phyloP scores from a whole-genome alignment of 2,888 invertebrate species.

The Lysandra bellargus region DNA sequence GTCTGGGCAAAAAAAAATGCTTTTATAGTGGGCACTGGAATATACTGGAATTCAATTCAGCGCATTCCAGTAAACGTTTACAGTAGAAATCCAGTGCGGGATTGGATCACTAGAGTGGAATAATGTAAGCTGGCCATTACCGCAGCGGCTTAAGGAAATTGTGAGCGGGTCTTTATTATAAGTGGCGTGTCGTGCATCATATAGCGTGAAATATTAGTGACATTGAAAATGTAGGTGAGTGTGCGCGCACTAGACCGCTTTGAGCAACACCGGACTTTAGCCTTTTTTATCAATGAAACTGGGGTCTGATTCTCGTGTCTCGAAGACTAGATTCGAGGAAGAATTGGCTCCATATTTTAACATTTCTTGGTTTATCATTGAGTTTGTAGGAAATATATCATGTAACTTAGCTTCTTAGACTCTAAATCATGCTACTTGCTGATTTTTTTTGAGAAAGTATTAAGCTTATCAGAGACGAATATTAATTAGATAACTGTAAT shows the following conservation, averaged over 20 bases:
- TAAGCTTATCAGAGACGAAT: no score
- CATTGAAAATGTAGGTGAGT: slow-evolving; percentile 44
- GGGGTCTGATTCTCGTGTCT: not conserved
- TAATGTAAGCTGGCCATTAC: not conserved
- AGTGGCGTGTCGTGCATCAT: slow-evolving; percentile 38
- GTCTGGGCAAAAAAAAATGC: no score
- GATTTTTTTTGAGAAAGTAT: no score
- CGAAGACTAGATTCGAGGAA: not conserved
- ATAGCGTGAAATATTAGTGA: slow-evolving; percentile 44
- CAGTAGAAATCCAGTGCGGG: no score
- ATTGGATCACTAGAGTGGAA: no score
- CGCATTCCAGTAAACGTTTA: no score
- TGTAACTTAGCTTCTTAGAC: no score
- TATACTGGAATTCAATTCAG: no score
- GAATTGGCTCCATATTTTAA: not conserved
- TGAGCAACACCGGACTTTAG: not conserved
- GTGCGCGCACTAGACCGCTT: slow-evolving; percentile 20
- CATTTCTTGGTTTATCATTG: not conserved
- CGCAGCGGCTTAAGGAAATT: slow-evolving; percentile 18
- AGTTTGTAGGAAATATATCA: no score
- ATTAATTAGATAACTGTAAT: no score
- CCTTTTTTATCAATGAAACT: slow-evolving; percentile 8
- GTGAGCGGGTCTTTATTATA: slow-evolving; percentile 33
- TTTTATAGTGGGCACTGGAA: no score
- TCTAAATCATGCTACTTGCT: no score